Evolutionary conservation across 1,140 invertebrate genomes (phyloP).

Genomic region (Eupeodes corollae): DNA sequence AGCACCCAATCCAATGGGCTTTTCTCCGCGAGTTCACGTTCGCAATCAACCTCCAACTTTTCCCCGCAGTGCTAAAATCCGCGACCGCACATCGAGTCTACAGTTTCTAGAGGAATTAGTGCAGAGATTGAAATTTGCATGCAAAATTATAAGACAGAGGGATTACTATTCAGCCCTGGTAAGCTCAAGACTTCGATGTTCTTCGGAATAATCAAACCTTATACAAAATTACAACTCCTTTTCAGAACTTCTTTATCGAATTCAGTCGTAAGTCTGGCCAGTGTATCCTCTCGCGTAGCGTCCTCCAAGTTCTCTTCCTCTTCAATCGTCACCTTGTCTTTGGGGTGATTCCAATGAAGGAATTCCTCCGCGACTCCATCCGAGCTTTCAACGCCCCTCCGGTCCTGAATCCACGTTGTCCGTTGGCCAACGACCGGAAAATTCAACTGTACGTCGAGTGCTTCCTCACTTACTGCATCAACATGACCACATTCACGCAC

Average conservation of each 20-base stretch:
- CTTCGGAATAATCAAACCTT: not conserved
- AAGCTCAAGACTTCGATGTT: constrained; percentile 20
- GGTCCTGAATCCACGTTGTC: constrained; percentile 57
- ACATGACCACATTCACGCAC: constrained; percentile 69
- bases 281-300: constrained; percentile 87
- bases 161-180: constrained; percentile 77
- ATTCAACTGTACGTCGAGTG: constrained; percentile 62
- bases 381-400: constrained; percentile 81
- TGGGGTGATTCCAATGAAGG: constrained; percentile 51
- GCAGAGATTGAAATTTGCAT: constrained; percentile 65
- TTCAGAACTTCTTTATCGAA: constrained; percentile 87
- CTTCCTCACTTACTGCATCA: constrained; percentile 69
- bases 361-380: constrained; percentile 75
- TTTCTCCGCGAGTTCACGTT: constrained; percentile 92
- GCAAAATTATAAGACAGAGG: constrained; percentile 65
- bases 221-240: constrained; percentile 10
- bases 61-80: constrained; percentile 90
- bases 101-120: constrained; percentile 77
- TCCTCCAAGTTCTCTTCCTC: constrained; percentile 74
- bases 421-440: constrained; percentile 46
- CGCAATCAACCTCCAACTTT: constrained; percentile 92
- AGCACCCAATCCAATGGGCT: constrained; percentile 62
- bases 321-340: constrained; percentile 39
- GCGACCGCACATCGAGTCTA: constrained; percentile 67
- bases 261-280: constrained; percentile 76